These are phyloP conservation scores for Encarsia formosa DNA, from an alignment of 2,888 invertebrate species.

Conservation along the genomic window DNA sequence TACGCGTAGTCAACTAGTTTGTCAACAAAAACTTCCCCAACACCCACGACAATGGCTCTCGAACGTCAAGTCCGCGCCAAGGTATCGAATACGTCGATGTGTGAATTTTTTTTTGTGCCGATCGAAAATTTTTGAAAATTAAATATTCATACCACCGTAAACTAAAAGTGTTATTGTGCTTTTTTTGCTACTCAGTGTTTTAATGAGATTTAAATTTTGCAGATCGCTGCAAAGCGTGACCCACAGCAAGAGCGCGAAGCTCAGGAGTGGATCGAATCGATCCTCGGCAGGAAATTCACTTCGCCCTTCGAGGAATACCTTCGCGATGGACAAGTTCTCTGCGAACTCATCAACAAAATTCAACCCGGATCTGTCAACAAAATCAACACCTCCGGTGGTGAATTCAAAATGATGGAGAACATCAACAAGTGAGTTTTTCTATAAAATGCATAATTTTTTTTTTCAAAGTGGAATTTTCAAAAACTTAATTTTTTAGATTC, in stretches of 20 bases:
- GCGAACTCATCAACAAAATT: conserved; percentile 91
- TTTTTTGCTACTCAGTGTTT: too few species aligned
- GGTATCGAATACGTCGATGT: too few species aligned
- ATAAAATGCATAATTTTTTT: background rate
- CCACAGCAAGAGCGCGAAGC: conserved; percentile 80
- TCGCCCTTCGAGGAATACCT: conserved; percentile 81
- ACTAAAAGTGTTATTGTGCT: conserved; percentile 1
- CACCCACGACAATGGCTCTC: conserved; percentile 63
- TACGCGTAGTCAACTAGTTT: too few species aligned
- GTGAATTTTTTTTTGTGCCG: background rate
- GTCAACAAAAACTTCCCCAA: background rate
- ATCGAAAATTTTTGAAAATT: too few species aligned
- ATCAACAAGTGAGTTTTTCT: conserved; percentile 74
- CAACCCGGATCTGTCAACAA: conserved; percentile 83
- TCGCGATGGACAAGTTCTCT: conserved; percentile 88
- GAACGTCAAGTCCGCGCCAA: conserved; percentile 89
- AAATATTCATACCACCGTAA: too few species aligned
- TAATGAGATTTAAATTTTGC: too few species aligned
- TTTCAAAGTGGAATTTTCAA: too few species aligned
- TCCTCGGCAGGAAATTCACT: conserved; percentile 86
- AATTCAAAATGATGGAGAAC: conserved; percentile 99
- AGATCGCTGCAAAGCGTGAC: conserved; percentile 82
- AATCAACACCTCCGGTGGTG: conserved; percentile 90
- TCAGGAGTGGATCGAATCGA: conserved; percentile 86
- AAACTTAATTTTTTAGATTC: conserved; percentile 72